Conservation (phyloP, 2,888 invertebrate genomes). For the Andricus curvator region DNA sequence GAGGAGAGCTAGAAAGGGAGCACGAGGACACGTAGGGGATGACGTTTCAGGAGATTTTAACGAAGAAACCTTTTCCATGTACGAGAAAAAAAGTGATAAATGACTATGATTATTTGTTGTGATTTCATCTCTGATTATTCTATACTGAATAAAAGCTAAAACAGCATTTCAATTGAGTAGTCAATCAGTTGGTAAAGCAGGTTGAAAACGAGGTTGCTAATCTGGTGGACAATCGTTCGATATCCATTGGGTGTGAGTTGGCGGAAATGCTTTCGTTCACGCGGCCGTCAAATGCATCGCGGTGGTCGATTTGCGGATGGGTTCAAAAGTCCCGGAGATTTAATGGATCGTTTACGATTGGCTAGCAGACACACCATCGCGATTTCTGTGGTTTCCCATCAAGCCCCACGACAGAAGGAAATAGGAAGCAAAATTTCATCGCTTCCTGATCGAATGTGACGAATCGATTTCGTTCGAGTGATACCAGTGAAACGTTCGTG, state of each 20-base stretch:
- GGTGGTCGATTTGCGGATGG: conserved; percentile 42
- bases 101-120: too few relatives aligned
- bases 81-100: too few relatives aligned
- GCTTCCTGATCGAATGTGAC: conserved; percentile 34
- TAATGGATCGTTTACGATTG: conserved; percentile 40
- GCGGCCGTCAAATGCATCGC: conserved; percentile 30
- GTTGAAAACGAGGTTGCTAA: conserved; percentile 3
- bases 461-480: conserved; percentile 34
- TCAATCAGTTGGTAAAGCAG: background rate
- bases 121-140: too few relatives aligned
- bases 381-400: conserved; percentile 31
- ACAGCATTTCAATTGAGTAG: conserved; percentile 3
- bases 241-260: conserved; percentile 10
- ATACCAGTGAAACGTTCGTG: conserved; percentile 21
- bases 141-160: background rate
- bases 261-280: conserved; percentile 25
- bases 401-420: conserved; percentile 34
- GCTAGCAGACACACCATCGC: conserved; percentile 25
- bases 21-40: too few relatives aligned
- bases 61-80: too few relatives aligned
- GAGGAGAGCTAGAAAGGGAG: too few relatives aligned
- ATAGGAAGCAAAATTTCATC: conserved; percentile 36
- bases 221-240: conserved; percentile 19
- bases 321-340: conserved; percentile 31
- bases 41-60: too few relatives aligned